These are phyloP conservation scores for Sciurus vulgaris DNA, from an alignment of 2,797 vertebrate genomes.

Conservation along the genomic window DNA sequence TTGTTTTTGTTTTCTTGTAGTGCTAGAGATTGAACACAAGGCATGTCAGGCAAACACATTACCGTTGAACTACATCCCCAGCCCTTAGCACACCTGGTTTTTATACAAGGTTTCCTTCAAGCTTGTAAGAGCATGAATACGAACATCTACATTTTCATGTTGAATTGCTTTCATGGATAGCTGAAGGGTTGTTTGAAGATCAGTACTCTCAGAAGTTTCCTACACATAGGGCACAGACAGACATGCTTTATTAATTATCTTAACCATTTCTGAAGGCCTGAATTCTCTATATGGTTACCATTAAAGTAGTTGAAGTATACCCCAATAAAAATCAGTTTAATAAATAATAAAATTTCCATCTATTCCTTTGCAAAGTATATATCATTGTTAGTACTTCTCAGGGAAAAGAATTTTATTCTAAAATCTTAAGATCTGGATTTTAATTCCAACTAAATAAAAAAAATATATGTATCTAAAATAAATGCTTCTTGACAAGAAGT, in stretches of 20 bases:
- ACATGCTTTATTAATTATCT: neutral
- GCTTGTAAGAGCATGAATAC: constrained; percentile 97
- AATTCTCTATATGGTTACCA: neutral
- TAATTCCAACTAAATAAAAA: constrained; percentile 51
- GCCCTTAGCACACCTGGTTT: constrained; percentile 87
- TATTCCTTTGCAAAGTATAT: constrained; percentile 27
- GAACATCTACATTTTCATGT: constrained; percentile 98
- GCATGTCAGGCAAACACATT: neutral
- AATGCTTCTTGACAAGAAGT: constrained; percentile 6
- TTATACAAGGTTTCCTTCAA: constrained; percentile 96
- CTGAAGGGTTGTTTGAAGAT: constrained; percentile 93
- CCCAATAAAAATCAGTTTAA: constrained; percentile 10
- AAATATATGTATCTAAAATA: constrained; percentile 59
- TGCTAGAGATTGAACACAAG: neutral
- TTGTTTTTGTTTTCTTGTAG: neutral
- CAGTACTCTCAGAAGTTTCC: constrained; percentile 95
- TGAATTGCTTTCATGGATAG: constrained; percentile 97
- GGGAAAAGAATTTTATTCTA: constrained; percentile 50
- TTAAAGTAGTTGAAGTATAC: neutral
- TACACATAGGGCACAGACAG: constrained; percentile 73
- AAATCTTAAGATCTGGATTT: constrained; percentile 57
- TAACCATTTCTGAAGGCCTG: constrained; percentile 32
- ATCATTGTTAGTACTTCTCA: constrained; percentile 35
- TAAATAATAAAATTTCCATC: constrained; percentile 24
- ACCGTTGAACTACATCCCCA: neutral